Evolutionary conservation across 2,797 vertebrate genomes (phyloP).

Genomic region (Vespertilio murinus): DNA sequence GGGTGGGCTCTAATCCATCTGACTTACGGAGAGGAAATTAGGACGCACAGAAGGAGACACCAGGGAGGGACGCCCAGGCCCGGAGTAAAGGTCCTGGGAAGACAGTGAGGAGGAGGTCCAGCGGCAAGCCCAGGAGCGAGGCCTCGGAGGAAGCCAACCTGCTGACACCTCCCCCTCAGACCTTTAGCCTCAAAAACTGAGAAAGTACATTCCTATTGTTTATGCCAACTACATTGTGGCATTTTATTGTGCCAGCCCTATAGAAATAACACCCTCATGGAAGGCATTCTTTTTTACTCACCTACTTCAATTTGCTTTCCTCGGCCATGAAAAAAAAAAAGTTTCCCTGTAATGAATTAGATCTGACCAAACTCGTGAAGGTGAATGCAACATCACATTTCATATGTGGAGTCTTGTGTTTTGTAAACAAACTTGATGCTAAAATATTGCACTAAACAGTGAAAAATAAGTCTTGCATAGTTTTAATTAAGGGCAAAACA

Average conservation of each 20-base stretch:
- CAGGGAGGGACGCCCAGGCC: fast-evolving
- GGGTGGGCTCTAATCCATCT: not conserved
- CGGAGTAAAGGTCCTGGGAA: not conserved
- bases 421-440: not conserved
- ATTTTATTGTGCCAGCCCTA: not conserved
- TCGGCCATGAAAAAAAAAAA: not conserved
- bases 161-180: not conserved
- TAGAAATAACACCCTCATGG: not conserved
- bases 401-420: not conserved
- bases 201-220: not conserved
- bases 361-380: not conserved
- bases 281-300: not conserved
- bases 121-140: not conserved
- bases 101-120: fast-evolving
- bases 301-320: not conserved
- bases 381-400: not conserved
- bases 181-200: not conserved
- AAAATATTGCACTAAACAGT: not conserved
- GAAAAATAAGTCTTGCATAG: not conserved
- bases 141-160: fast-evolving
- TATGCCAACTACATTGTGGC: not conserved
- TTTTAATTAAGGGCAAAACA: not conserved
- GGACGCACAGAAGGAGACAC: not conserved
- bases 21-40: not conserved
- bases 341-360: not conserved